Evolutionary conservation across 2,888 invertebrate species (phyloP), one percentile per base, ranked within the genome.

Genomic region (Acleris sparsana): DNA sequence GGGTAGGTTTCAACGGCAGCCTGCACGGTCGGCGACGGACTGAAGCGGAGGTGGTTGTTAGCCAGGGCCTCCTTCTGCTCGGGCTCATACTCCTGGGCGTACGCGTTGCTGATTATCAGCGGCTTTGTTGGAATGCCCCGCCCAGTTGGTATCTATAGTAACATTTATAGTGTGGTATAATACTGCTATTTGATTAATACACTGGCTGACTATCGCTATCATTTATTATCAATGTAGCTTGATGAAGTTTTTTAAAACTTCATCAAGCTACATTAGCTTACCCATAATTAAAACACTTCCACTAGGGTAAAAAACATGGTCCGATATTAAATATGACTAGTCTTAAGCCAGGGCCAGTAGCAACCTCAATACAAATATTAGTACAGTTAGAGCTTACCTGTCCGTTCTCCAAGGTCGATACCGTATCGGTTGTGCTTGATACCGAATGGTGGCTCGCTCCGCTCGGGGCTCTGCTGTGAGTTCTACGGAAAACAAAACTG

Each of bases 401-500:
- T 85, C 93, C 93, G 82, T 93, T 93, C 83, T 93, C 93, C 73
- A 93, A 73, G 17, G 92, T 92, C 63, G 92, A 92, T 70, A 92
- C 82, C 33, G 92, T 91, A 69, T 92, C 90, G 53, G 89, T 85
- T 22, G 86, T 91, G 71, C 89, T 90, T 57, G 92, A 90, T 69
- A 93, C 80, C 58, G 93, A 93, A 75, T 92, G 93, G 76, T 93
- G 93, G 71, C 93, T 93, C 68, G 92, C 92, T 48, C 91, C 93
- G 71, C 93, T 93, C 49, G 93, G 84, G 53, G 92, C 92, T 72
- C 93, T 83, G 74, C 93, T 93, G 78, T 93, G 93, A 11, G 92
- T 92, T 77, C 93, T 93, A 76, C 39, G 75, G 79, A 72, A 70
- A 72, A 70, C 55, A 63, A 64, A 51, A 58, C 61, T 60, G 48